These are phyloP conservation scores for Bombyx huttoni DNA, from an alignment of 2,888 invertebrate species.

Conservation along the genomic window DNA sequence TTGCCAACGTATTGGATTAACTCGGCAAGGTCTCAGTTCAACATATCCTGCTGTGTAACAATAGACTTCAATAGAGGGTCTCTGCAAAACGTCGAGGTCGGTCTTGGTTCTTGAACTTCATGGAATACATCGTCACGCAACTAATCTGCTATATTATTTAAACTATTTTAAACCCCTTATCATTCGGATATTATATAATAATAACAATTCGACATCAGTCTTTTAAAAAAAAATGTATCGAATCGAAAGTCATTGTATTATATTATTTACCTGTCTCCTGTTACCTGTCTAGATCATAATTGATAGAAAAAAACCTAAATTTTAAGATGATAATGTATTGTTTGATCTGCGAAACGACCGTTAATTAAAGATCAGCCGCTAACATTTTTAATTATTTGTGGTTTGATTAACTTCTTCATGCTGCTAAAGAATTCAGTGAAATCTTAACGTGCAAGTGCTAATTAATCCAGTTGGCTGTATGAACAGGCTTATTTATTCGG, in stretches of 20 bases:
- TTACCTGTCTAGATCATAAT: slow-evolving; percentile 5
- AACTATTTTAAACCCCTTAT: too few species aligned
- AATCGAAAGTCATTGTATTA: slow-evolving; percentile 15
- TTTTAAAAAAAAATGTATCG: slow-evolving; percentile 15
- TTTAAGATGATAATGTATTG: neutral
- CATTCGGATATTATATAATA: too few species aligned
- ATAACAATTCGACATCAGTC: slow-evolving; percentile 6
- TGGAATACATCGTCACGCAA: neutral
- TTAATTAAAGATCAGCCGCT: neutral
- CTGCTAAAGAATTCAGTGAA: slow-evolving; percentile 1
- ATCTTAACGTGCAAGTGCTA: slow-evolving; percentile 6
- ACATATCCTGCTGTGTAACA: slow-evolving; percentile 51
- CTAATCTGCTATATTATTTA: too few species aligned
- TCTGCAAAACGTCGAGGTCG: neutral
- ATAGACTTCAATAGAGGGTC: slow-evolving; percentile 14
- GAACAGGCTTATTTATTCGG: slow-evolving; percentile 18
- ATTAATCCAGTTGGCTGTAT: slow-evolving; percentile 18
- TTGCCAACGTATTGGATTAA: slow-evolving; percentile 45
- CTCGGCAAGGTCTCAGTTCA: slow-evolving; percentile 37
- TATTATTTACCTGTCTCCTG: slow-evolving; percentile 11
- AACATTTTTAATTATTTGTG: neutral
- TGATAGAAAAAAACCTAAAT: neutral
- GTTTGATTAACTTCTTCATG: neutral
- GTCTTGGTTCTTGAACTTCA: neutral
- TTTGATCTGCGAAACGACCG: neutral